A percentile compares a stretch with the other conserved stretches of the same genome.
Evolutionary conservation across 2,888 invertebrate species (phyloP).

Genomic region (Parnassius apollo): DNA sequence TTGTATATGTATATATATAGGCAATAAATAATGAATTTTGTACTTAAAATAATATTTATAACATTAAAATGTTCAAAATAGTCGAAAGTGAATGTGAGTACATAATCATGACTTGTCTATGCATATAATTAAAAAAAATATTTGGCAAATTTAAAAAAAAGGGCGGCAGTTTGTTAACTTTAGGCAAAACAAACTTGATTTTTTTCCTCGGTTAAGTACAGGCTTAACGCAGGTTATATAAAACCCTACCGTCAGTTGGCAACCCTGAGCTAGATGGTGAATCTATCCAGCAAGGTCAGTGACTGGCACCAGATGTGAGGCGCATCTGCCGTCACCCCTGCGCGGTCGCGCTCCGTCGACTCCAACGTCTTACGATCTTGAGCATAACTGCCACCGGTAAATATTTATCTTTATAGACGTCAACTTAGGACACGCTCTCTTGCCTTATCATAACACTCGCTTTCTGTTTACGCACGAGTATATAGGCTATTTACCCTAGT

Average conservation of each 20-base stretch:
- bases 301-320: conserved; percentile 40
- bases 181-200: background rate
- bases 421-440: conserved; percentile 19
- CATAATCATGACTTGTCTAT: too few relatives aligned
- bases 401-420: conserved; percentile 10
- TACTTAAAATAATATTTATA: too few relatives aligned
- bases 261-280: conserved; percentile 32
- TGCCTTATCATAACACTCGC: conserved; percentile 9
- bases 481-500: conserved; percentile 1
- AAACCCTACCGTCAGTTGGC: conserved; percentile 19
- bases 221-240: conserved; percentile 1
- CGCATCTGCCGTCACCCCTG: conserved; percentile 39
- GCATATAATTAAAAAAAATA: too few relatives aligned
- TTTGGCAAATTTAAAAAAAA: too few relatives aligned
- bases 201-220: background rate
- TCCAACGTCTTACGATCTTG: conserved; percentile 46
- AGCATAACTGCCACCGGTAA: conserved; percentile 12
- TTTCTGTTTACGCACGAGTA: conserved; percentile 1
- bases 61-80: too few relatives aligned
- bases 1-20: too few relatives aligned
- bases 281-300: conserved; percentile 34
- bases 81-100: too few relatives aligned
- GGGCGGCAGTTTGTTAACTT: too few relatives aligned
- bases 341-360: conserved; percentile 43
- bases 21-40: too few relatives aligned